Base-by-base conservation (phyloP, 2,888 invertebrate species). In the Hetaerina titia region DNA sequence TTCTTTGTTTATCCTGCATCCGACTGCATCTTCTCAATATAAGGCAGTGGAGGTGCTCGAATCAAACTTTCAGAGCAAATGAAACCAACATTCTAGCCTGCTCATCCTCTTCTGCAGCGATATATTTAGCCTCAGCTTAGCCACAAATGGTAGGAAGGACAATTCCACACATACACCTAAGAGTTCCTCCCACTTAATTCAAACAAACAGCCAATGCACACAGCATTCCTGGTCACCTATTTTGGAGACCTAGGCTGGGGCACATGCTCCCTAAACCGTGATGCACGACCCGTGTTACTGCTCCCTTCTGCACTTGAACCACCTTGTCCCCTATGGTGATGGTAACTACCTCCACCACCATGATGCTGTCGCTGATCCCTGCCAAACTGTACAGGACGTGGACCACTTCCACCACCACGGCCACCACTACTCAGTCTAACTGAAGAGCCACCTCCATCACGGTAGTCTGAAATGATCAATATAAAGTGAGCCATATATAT, bases 351-450 rank as follows among this genome's bases (percentile, higher is more conserved):
- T 92, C 92, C 92, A 64, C 92, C 92, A 92, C 92, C 92, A 92
- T 92, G 92, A n/a, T 92, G 92, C 31, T 92, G 92, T n/a, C 92
- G 92, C 69, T 92, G 92, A 74, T 92, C 92, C 92, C 92, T 92
- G 64, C 92, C 92, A 92, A 92, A 92, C 13, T 25, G 81, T 74
- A 92, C 69, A 69, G 92, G 92, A 64, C 92, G 92, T 74, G 92
- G 92, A n/a, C 92, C 92, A 92, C 92, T 92, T 45, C 92, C 92
- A 17, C 92, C 92, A 92, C 92, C 92, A 69, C 92, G 92, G 22
- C 92, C 92, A 74, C 92, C 69, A 69, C 92, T 92, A 92, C 92
- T 92, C 92, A 92, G 92, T 92, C 92, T 92, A 69, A 92, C 92
- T 22, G 92, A 74, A 74, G 92, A 92, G 92, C 74, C 74, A 92